Conservation (phyloP, 2,113 vertebrate species). For the Hydrochoerus hydrochaeris region DNA sequence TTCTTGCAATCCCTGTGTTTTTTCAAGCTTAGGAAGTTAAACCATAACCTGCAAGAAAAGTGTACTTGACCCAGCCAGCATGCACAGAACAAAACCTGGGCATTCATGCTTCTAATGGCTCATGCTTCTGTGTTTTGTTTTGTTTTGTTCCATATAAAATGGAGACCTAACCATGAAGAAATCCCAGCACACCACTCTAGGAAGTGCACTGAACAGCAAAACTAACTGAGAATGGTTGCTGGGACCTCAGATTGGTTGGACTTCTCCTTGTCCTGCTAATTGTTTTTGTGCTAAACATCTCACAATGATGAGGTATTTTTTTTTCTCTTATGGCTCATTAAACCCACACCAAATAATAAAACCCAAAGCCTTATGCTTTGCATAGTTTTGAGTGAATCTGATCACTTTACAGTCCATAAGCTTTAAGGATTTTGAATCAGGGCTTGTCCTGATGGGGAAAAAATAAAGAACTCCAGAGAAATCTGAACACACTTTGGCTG, state of each 20-base stretch:
- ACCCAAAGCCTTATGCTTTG: constrained; percentile 59
- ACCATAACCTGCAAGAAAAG: neutral
- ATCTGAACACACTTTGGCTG: constrained; percentile 60
- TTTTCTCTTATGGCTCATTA: constrained; percentile 62
- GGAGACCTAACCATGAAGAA: neutral
- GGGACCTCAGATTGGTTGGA: neutral
- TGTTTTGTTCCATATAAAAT: neutral
- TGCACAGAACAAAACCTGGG: neutral
- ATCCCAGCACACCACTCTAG: neutral
- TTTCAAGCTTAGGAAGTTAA: constrained; percentile 46
- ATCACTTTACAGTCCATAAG: constrained; percentile 76
- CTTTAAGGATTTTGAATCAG: constrained; percentile 69
- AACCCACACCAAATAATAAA: constrained; percentile 74
- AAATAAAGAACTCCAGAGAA: constrained; percentile 45
- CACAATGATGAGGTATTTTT: constrained; percentile 55
- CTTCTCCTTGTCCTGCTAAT: constrained; percentile 39
- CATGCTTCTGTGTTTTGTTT: neutral
- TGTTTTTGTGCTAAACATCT: constrained; percentile 63
- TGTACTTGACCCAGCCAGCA: neutral
- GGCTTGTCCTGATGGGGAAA: neutral
- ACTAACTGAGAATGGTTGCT: neutral
- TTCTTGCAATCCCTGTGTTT: neutral
- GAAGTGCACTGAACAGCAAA: neutral
- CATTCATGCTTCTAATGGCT: neutral
- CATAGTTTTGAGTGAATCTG: constrained; percentile 62